These are phyloP conservation scores for Sturmia bella DNA, from an alignment of 2,888 invertebrate species.

Conservation along the genomic window DNA sequence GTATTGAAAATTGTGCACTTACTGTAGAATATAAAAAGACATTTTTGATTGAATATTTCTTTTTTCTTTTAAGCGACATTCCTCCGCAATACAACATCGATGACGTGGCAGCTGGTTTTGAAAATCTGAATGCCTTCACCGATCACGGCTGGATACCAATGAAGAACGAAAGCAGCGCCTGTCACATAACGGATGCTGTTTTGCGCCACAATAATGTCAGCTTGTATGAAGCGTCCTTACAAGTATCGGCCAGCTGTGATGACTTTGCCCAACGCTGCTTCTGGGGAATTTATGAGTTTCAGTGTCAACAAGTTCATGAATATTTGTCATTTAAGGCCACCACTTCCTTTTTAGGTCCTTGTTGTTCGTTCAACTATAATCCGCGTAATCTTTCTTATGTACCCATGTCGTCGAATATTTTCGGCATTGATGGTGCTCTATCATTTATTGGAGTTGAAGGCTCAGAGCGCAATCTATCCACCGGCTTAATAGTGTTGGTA, in stretches of 20 bases:
- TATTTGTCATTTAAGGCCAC: conserved; percentile 79
- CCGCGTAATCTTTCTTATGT: conserved; percentile 78
- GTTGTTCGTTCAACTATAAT: conserved; percentile 81
- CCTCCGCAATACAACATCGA: conserved; percentile 74
- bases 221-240: conserved; percentile 77
- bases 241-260: conserved; percentile 78
- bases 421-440: conserved; percentile 79
- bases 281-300: conserved; percentile 78
- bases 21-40: too few relatives aligned
- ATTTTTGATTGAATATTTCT: neutral
- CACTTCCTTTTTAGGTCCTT: conserved; percentile 79
- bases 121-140: conserved; percentile 79
- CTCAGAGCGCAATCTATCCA: conserved; percentile 78
- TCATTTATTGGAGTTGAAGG: conserved; percentile 80
- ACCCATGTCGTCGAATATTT: conserved; percentile 80
- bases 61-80: conserved; percentile 73
- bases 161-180: conserved; percentile 70
- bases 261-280: conserved; percentile 81
- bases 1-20: too few relatives aligned
- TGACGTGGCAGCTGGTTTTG: conserved; percentile 77
- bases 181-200: conserved; percentile 75
- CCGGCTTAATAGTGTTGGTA: conserved; percentile 79
- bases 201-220: conserved; percentile 78
- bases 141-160: conserved; percentile 77
- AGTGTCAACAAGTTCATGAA: conserved; percentile 78